Conservation (phyloP, 2,888 invertebrate species). For the Athrips mouffetella region DNA sequence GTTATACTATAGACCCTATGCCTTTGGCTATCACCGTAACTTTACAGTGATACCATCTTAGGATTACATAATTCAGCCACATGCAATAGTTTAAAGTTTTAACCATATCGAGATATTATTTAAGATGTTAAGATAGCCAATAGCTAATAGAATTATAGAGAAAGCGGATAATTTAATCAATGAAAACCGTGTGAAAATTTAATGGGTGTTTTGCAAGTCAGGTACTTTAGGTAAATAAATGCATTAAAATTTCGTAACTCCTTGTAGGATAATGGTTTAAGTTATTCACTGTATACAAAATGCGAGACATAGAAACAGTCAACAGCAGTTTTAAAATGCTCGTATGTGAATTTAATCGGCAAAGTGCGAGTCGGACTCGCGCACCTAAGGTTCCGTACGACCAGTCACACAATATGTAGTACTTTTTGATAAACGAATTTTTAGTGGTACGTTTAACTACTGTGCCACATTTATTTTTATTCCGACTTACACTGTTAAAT, state of each 20-base stretch:
- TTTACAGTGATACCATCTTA: conserved; percentile 22
- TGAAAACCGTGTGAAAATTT: conserved; percentile 15
- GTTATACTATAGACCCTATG: conserved; percentile 20
- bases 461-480: too few species aligned
- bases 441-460: too few species aligned
- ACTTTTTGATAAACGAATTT: too few species aligned
- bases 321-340: too few species aligned
- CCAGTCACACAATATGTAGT: too few species aligned
- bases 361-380: too few species aligned
- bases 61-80: conserved; percentile 26
- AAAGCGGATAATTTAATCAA: conserved; percentile 7
- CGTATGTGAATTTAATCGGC: too few species aligned
- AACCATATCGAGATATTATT: conserved; percentile 23
- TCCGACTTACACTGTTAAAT: too few species aligned
- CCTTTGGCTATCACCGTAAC: conserved; percentile 19
- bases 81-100: conserved; percentile 24
- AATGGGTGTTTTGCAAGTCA: conserved; percentile 12
- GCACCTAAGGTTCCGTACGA: too few species aligned
- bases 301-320: too few species aligned
- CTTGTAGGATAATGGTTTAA: neutral
- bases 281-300: too few species aligned
- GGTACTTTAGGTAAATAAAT: conserved; percentile 1
- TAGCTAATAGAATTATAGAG: neutral
- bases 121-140: conserved; percentile 2
- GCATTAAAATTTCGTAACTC: neutral